phyloP scores from a whole-genome alignment of 2,888 invertebrate genomes.

The Lacanobia wlatinum region DNA sequence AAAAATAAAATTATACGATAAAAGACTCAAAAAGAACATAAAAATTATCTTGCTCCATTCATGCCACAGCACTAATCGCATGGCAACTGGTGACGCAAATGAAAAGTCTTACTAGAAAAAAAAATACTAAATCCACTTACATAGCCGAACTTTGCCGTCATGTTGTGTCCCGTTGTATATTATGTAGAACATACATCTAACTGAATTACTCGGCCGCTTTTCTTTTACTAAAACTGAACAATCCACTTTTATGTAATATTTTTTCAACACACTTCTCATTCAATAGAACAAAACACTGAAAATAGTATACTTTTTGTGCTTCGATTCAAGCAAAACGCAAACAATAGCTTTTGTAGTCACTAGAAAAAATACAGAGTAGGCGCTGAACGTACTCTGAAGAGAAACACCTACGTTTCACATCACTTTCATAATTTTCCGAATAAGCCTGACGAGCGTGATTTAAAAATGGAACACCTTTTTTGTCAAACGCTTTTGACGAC shows the following conservation, averaged over 20 bases:
- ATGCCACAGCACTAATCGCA: constrained; percentile 35
- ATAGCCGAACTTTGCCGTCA: constrained; percentile 92
- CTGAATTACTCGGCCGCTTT: constrained; percentile 87
- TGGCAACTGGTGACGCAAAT: constrained; percentile 48
- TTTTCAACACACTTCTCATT: constrained; percentile 87
- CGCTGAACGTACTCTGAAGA: constrained; percentile 80
- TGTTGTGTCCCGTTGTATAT: constrained; percentile 91
- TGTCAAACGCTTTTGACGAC: constrained; percentile 78
- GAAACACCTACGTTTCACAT: constrained; percentile 86
- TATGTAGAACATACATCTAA: constrained; percentile 90
- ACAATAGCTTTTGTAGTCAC: constrained; percentile 89
- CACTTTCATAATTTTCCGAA: constrained; percentile 89
- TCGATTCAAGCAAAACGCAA: constrained; percentile 78
- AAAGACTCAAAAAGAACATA: constrained; percentile 35
- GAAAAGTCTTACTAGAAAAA: constrained; percentile 31
- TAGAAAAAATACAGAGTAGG: constrained; percentile 81
- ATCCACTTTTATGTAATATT: constrained; percentile 89
- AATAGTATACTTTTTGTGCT: constrained; percentile 83
- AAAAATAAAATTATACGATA: constrained; percentile 47
- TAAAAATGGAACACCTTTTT: constrained; percentile 82
- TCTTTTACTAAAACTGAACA: constrained; percentile 87
- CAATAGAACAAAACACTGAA: constrained; percentile 87
- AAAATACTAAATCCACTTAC: constrained; percentile 77
- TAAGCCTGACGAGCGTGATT: constrained; percentile 76
- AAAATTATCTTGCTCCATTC: constrained; percentile 43